Evolutionary conservation across 1,140 invertebrate genomes (phyloP).

Genomic region (Brachionus calyciflorus): DNA sequence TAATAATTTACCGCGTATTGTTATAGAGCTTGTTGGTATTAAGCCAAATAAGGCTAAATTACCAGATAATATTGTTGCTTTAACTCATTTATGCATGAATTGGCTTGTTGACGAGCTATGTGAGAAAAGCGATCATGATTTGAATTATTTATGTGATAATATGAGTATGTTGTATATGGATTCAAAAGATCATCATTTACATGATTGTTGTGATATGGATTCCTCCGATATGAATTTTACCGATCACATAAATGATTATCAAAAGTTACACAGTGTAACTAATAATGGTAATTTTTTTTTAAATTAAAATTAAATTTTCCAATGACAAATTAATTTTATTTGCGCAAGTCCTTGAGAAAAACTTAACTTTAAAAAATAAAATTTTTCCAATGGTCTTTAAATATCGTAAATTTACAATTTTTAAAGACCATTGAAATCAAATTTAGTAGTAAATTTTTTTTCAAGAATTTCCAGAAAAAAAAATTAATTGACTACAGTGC

Average conservation of each 20-base stretch:
- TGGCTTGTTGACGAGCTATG: conserved; percentile 23
- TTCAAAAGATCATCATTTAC: conserved; percentile 13
- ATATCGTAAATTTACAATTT: too few species aligned
- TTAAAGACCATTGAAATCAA: too few species aligned
- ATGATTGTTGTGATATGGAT: conserved; percentile 45
- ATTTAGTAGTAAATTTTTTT: too few species aligned
- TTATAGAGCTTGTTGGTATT: conserved; percentile 20
- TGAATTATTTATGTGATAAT: conserved; percentile 19
- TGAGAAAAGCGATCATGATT: background rate
- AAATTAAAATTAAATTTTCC: too few species aligned
- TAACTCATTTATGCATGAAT: conserved; percentile 40
- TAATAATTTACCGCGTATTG: conserved; percentile 35
- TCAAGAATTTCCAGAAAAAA: too few species aligned
- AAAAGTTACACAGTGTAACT: conserved; percentile 2
- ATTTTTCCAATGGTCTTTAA: too few species aligned
- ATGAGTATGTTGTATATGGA: conserved; percentile 39
- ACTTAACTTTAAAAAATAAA: too few species aligned
- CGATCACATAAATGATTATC: conserved; percentile 32
- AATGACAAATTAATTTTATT: too few species aligned
- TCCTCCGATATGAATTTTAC: background rate
- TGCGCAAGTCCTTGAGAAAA: too few species aligned
- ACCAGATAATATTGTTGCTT: conserved; percentile 23
- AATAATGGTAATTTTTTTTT: too few species aligned
- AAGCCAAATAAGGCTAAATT: conserved; percentile 13
- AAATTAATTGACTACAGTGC: too few species aligned